Conservation (phyloP, 1,140 invertebrate genomes). For the Apis laboriosa region DNA sequence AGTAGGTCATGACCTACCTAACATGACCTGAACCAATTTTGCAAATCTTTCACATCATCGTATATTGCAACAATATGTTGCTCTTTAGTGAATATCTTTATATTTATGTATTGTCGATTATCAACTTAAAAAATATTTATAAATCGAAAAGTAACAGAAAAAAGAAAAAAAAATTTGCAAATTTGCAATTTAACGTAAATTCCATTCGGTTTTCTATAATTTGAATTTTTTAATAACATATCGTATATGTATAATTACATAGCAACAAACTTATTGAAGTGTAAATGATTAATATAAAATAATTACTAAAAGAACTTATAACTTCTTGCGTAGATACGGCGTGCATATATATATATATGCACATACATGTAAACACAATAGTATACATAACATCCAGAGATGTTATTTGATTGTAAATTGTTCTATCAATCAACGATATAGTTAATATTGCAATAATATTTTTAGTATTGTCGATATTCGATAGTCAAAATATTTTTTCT, state of each 20-base stretch:
- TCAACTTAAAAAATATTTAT: neutral
- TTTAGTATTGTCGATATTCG: no score
- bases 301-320: no score
- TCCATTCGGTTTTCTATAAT: neutral
- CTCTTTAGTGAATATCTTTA: neutral
- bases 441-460: no score
- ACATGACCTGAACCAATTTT: conserved; percentile 51
- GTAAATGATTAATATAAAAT: no score
- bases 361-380: no score
- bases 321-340: no score
- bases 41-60: conserved; percentile 34
- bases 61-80: neutral
- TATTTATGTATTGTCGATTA: neutral
- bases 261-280: neutral
- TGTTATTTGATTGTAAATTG: no score
- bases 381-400: no score
- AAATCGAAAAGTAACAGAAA: neutral
- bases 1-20: conserved; percentile 72
- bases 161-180: neutral
- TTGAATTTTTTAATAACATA: neutral
- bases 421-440: no score
- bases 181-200: neutral
- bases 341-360: no score
- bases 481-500: no score
- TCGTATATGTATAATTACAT: neutral